Base-by-base conservation (phyloP, 2,113 vertebrate genomes). In the Oreochromis tanganicae region DNA sequence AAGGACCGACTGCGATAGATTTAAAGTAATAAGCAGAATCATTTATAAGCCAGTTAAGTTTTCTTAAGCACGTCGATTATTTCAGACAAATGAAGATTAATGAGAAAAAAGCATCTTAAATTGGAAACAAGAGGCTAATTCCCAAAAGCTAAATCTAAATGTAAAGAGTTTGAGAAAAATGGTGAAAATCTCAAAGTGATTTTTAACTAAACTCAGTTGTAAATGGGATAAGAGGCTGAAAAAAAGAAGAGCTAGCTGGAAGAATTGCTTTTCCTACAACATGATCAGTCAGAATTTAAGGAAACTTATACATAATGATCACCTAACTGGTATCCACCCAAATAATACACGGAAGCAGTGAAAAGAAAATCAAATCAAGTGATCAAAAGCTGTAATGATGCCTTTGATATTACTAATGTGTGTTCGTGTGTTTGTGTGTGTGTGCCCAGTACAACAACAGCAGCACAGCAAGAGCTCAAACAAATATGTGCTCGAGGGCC, bases 281-380 rank as follows among this genome's bases (percentile, higher is more conserved):
- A 68, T 34, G 0, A 68, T 66, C 17, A 36, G 32, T 0, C 32
- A 66, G 32, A 66, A 66, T 66, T 0, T 66, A 66, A n/a, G 61
- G 32, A 38, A 66, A 66, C 19, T 0, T n/a, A 38, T 7, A 66
- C 34, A 38, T 13, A 66, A 66, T n/a, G 34, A 38, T 66, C 10
- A 38, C 10, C 34, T 66, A 66, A 38, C 38, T 38, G 61, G 3
- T 66, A 38, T 38, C 34, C 61, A 66, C 61, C 61, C 19, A 66
- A 66, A 66, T 66, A 66, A 66, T 66, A n/a, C 61, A 21, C 3
- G 4, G 61, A 38, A 66, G 34, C 32, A 38, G 61, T 0, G 32
- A 66, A 66, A 5, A 66, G 10, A n/a, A 38, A 66, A 66, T n/a
- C 2, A 66, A 66, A 66, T 36, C 32, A 36, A 38, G 61, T 38